Percentiles rank a stretch among this genome's conserved stretches.
Evolutionary conservation across 2,888 invertebrate species (phyloP).

Genomic region (Perizoma flavofasciatum): DNA sequence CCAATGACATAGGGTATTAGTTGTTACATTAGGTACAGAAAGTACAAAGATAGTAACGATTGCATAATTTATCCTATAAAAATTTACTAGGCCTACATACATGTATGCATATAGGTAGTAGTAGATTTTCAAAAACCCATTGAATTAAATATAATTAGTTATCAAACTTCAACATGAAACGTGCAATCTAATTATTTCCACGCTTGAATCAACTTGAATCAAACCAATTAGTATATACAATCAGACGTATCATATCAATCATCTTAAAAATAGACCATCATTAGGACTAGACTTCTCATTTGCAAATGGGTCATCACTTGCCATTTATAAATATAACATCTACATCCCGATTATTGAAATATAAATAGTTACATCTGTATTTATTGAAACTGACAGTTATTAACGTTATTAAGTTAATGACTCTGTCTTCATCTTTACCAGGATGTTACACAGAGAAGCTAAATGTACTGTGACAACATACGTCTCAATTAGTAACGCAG

Average conservation of each 20-base stretch:
- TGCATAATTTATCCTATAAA: too few species aligned
- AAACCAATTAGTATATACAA: slow-evolving; percentile 22
- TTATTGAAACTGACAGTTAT: slow-evolving; percentile 35
- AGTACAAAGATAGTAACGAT: too few species aligned
- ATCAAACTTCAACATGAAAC: too few species aligned
- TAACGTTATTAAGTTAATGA: slow-evolving; percentile 33
- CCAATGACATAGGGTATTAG: too few species aligned
- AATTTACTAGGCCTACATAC: too few species aligned
- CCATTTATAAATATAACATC: slow-evolving; percentile 11
- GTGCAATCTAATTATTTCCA: slow-evolving; percentile 25
- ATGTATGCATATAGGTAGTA: too few species aligned
- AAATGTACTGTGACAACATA: slow-evolving; percentile 63
- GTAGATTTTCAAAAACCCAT: too few species aligned
- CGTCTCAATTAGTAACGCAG: slow-evolving; percentile 75
- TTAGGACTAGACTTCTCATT: slow-evolving; percentile 14
- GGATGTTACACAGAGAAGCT: slow-evolving; percentile 43
- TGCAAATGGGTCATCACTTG: slow-evolving; percentile 10
- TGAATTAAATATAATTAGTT: too few species aligned
- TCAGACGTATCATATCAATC: slow-evolving; percentile 17
- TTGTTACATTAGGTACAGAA: too few species aligned
- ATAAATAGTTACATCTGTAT: slow-evolving; percentile 21
- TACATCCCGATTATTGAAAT: slow-evolving; percentile 20
- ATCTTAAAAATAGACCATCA: slow-evolving; percentile 17
- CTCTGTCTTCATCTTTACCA: slow-evolving; percentile 41
- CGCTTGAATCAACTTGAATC: slow-evolving; percentile 18